Evolutionary conservation across 2,888 invertebrate species (phyloP).

Genomic region (Acrobasis consociella): DNA sequence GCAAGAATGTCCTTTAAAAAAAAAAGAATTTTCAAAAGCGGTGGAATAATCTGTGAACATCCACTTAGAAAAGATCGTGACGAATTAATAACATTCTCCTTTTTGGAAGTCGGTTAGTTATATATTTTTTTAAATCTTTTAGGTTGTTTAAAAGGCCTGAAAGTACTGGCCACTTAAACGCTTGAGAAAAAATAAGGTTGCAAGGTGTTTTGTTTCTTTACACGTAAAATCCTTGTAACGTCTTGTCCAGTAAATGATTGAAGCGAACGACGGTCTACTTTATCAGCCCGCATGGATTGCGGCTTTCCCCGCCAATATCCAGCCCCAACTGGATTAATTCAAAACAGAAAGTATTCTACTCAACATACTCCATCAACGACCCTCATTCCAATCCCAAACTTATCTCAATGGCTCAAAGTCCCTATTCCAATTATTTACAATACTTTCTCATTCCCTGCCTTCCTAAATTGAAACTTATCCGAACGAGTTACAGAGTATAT

Average conservation of each 20-base stretch:
- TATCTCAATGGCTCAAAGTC: constrained; percentile 9
- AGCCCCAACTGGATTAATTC: constrained; percentile 29
- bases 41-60: no score
- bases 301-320: constrained; percentile 20
- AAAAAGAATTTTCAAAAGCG: no score
- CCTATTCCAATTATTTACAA: constrained; percentile 10
- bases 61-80: no score
- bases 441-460: not conserved
- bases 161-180: no score
- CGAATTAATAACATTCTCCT: no score
- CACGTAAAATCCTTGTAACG: not conserved
- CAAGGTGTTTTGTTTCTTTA: no score
- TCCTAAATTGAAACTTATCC: constrained; percentile 8
- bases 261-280: not conserved
- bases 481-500: not conserved
- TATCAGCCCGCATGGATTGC: not conserved
- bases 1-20: no score
- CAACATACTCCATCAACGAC: constrained; percentile 11
- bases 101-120: no score
- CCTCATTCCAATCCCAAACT: constrained; percentile 9
- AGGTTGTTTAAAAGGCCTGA: no score
- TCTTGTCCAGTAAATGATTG: not conserved
- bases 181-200: no score
- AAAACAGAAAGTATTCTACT: constrained; percentile 28
- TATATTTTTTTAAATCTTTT: no score